Evolutionary conservation across 2,888 invertebrate species (phyloP), one percentile per base, ranked within the genome.

Genomic region (Pherbina coryleti): DNA sequence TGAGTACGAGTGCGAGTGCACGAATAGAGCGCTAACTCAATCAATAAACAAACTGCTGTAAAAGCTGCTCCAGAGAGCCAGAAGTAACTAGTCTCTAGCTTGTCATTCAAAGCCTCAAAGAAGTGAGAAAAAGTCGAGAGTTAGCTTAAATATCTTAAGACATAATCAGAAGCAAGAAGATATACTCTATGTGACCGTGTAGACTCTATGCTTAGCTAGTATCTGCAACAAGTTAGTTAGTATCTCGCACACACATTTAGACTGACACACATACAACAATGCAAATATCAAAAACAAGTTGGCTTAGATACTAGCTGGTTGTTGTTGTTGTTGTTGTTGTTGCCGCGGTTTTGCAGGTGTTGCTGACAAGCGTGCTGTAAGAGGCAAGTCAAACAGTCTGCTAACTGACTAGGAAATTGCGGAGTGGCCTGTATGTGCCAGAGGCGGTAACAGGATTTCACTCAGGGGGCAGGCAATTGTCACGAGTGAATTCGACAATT

Each of bases 11-110:
- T 37, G 8, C 37, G 44, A 44, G 44, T 64, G 17, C n/a, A n/a
- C 34, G 34, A 19, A 34, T 34, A 34, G 1, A 31, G 53, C 62
- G 60, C 37, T 44, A 17, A 60, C 49, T 62, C 28, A 25, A 73
- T 49, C 73, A 62, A 49, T 37, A 73, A 73, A 73, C 28, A 60
- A 60, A 49, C 70, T 55, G 55, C 37, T 34, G 53, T 53, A 70
- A 70, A 55, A 69, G 66, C 9, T n/a, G 64, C 25, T 19, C 3
- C 19, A 55, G 8, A 19, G 22, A 55, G 44, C 9, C n/a, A 55
- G 55, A 1, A 55, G 55, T 19, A n/a, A 0, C n/a, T 55, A n/a
- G n/a, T n/a, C n/a, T 7, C 55, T 19, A 2, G 25, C 3, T 9
- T 8, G 11, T 14, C 51, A 51, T 51, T 69, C 44, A 8, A 14